These are phyloP conservation scores for Istiophorus platypterus DNA, from an alignment of 2,113 vertebrate genomes.

Conservation along the genomic window DNA sequence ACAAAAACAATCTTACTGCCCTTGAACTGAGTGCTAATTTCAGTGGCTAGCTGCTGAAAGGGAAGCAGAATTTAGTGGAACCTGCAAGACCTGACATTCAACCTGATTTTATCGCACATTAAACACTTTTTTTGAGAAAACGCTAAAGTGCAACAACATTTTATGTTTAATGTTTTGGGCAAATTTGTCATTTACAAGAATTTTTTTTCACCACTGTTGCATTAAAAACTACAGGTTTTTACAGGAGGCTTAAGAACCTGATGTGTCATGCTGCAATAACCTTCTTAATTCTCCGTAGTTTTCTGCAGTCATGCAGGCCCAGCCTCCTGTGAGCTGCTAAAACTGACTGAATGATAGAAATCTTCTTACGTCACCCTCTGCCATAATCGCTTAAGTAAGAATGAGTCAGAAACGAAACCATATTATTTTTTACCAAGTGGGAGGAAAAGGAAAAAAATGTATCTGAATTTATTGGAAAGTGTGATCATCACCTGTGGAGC, in stretches of 20 bases:
- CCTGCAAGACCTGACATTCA: no score
- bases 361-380: conserved; percentile 10
- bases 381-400: background rate
- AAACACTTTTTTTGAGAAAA: no score
- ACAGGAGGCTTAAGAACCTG: background rate
- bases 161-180: background rate
- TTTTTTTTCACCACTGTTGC: background rate
- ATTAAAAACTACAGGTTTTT: background rate
- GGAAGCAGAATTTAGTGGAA: no score
- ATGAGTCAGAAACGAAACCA: background rate
- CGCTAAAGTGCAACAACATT: background rate
- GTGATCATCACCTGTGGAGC: background rate
- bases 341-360: background rate
- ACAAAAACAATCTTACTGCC: background rate
- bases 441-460: background rate
- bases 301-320: background rate
- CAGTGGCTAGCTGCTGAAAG: no score
- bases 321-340: no score
- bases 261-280: background rate
- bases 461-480: background rate
- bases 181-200: background rate
- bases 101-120: no score
- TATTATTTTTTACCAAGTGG: background rate
- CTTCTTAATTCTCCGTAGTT: background rate
- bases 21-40: background rate